Evolutionary conservation across 2,113 vertebrate genomes (phyloP), one percentile per base, ranked within the genome.

Genomic region (Diglossa brunneiventris): DNA sequence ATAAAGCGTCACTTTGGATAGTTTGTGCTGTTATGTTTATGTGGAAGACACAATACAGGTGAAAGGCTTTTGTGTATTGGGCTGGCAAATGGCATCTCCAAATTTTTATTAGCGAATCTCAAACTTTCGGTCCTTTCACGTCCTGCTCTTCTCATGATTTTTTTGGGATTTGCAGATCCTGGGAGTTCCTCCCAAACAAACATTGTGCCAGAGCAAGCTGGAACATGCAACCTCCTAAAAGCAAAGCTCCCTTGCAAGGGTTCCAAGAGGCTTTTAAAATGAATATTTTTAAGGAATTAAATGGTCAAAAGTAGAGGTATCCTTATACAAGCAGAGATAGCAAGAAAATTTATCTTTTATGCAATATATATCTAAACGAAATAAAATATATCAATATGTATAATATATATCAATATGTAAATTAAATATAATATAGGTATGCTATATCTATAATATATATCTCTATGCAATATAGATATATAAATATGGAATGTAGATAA

Each of bases 1-100:
- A 1, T 11, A 4, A 6, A 27, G 4, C 6, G 12, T 13, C 21
- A 1, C 1, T 6, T 16, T 20, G 35, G 20, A 0, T 4, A 35
- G 33, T 44, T 55, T 27, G 44, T 2, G 6, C 44, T 31, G 15
- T n/a, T n/a, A n/a, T n/a, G n/a, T 27, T 68, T 1, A 1, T 3
- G 1, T 0, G 24, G 70, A 44, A 62, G 55, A 30, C 4, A 23
- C 46, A 6, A 8, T 13, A 1, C 10, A 15, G 23, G n/a, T 19
- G 8, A 61, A 70, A 27, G 20, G 5, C 3, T 56, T 11, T 21
- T 15, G 9, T 33, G 30, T 23, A n/a, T n/a, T n/a, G n/a, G n/a
- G n/a, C n/a, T 50, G 46, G 46, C 10, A 84, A 49, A 31, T 11
- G 47, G 28, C 41, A 74, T 9, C 78, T 58, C 49, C 33, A 26